Base-by-base conservation (phyloP, 2,888 invertebrate genomes). In the Polyploca ridens region DNA sequence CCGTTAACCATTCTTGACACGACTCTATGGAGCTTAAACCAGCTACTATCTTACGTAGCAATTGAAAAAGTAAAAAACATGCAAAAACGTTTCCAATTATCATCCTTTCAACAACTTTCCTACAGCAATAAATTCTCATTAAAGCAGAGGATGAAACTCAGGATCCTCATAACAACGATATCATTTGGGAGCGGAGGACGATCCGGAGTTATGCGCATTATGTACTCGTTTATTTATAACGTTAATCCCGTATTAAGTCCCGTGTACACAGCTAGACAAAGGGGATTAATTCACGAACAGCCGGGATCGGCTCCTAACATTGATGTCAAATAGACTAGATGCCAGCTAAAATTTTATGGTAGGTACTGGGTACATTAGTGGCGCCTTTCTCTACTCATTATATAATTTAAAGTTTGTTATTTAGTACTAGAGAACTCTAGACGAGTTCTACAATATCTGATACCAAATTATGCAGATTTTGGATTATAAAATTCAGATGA, bases 211-310 rank as follows among this genome's bases (percentile, higher is more conserved):
- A 54, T 54, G 10, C 19, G 19, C 19, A 54, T 19, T 54, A 19
- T 19, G 54, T 19, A 44, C 44, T 58, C 16, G 63, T 58, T 44
- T 63, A 63, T 63, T 13, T 44, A 58, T 58, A 58, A 63, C 58
- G 63, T 19, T 63, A 58, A 63, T 63, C 63, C 44, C 33, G 44
- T 33, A 63, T 63, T 63, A 62, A 16, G 8, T 16, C 41, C 57
- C 19, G 11, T 58, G 41, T 27, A 58, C 57, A 57, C 35, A 16
- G 41, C 27, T 33, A 57, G 58, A 35, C 10, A 41, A n/a, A 46
- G 19, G 44, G 63, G 41, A 63, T 63, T 63, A 44, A 63, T 41
- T 44, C 35, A n/a, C 46, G 2, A 58, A 58, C 44, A 19, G 16
- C 19, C 54, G 19, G 19, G 54, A 54, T 54, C 54, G 54, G 10